A percentile compares a stretch with the other conserved stretches of the same genome.
phyloP scores from a whole-genome alignment of 2,113 vertebrate genomes.

The Pluvialis apricaria region DNA sequence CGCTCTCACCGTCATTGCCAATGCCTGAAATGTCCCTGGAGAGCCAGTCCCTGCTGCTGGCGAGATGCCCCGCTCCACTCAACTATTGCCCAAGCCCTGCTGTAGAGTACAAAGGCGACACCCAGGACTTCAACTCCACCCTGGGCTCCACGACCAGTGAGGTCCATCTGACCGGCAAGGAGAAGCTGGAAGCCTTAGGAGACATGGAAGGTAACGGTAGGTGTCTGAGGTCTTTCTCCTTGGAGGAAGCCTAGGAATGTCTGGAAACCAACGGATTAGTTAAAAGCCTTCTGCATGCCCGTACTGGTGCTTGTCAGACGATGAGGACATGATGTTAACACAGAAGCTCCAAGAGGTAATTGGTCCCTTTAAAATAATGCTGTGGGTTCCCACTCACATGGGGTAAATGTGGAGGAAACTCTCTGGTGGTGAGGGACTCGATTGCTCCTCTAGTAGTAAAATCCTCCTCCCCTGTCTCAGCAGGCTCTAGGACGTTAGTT shows the following conservation, averaged over 20 bases:
- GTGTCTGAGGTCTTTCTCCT: not conserved
- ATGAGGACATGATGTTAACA: no score
- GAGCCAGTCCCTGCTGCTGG: not conserved
- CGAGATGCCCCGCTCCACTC: not conserved
- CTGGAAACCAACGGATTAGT: not conserved
- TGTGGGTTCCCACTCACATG: no score
- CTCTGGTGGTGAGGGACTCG: no score
- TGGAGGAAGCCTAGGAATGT: not conserved
- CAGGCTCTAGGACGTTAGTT: no score
- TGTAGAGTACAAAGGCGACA: not conserved
- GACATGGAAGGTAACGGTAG: not conserved
- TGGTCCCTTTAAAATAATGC: no score
- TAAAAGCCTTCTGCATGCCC: not conserved
- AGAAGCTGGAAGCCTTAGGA: not conserved
- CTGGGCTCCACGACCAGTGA: not conserved
- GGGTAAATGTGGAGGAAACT: no score
- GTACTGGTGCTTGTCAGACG: no score
- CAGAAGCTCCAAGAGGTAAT: no score
- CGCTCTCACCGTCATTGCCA: not conserved
- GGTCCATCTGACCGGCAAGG: not conserved
- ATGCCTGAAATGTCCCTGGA: not conserved
- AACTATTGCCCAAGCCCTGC: not conserved
- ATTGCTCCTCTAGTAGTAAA: no score
- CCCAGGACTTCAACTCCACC: not conserved
- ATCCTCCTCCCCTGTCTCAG: no score